Conservation (phyloP, 1,140 invertebrate genomes). For the Eufriesea mexicana region DNA sequence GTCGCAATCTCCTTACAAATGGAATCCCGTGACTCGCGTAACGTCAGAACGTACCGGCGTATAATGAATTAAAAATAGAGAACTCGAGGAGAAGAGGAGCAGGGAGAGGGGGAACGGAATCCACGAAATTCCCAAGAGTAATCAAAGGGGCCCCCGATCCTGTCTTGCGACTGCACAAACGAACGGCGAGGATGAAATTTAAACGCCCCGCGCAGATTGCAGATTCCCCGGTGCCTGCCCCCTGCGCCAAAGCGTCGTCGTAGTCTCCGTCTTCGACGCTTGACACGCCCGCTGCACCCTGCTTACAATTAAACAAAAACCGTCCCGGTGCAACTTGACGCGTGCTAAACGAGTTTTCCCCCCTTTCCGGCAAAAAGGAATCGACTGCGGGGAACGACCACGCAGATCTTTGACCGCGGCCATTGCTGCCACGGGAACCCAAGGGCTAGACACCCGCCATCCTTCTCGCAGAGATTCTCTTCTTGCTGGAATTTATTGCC, state of each 20-base stretch:
- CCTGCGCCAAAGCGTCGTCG: too few species aligned
- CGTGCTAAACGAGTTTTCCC: background rate
- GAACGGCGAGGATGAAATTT: conserved; percentile 34
- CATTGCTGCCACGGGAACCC: background rate
- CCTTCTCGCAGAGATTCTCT: too few species aligned
- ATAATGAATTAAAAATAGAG: conserved; percentile 19
- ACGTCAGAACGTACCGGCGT: background rate
- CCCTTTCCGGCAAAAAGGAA: background rate
- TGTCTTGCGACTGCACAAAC: conserved; percentile 22
- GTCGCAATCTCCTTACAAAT: conserved; percentile 31
- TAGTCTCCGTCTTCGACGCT: background rate
- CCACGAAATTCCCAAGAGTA: conserved; percentile 16
- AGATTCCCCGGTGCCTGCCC: background rate
- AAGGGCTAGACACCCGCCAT: too few species aligned
- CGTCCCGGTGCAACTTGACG: background rate
- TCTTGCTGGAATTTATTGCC: background rate
- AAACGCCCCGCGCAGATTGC: conserved; percentile 12
- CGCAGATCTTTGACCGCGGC: background rate
- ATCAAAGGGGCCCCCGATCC: conserved; percentile 34
- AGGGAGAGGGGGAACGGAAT: background rate
- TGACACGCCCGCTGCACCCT: background rate
- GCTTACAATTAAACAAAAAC: conserved; percentile 1
- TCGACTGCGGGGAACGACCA: background rate
- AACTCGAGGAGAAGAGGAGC: background rate
- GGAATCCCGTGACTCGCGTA: background rate